phyloP scores from a whole-genome alignment of 2,113 vertebrate genomes.

The Fukomys damarensis region DNA sequence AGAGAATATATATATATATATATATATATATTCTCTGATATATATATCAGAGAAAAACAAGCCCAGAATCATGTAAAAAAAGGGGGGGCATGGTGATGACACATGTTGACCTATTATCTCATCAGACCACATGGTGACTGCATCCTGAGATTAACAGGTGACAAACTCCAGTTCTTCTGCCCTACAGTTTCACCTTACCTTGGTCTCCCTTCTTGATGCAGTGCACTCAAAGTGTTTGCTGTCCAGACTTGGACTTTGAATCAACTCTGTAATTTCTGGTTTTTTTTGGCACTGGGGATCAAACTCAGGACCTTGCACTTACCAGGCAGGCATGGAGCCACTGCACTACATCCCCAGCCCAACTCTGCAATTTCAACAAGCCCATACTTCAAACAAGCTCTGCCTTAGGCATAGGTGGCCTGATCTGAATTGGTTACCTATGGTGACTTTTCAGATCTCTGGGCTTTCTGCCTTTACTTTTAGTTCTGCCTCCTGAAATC shows the following conservation, averaged over 20 bases:
- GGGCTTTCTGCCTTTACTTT: not conserved
- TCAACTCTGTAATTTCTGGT: not conserved
- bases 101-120: not conserved
- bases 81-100: not conserved
- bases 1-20: too few relatives aligned
- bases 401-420: too few relatives aligned
- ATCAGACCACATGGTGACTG: not conserved
- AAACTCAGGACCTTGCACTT: too few relatives aligned
- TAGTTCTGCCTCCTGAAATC: not conserved
- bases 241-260: not conserved
- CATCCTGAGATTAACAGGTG: not conserved
- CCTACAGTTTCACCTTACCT: not conserved
- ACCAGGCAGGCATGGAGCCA: too few relatives aligned
- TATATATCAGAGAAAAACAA: not conserved
- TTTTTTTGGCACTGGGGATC: too few relatives aligned
- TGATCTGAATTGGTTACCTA: not conserved
- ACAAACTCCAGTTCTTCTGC: not conserved
- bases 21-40: too few relatives aligned
- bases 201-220: not conserved
- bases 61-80: not conserved
- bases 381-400: not conserved
- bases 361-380: not conserved
- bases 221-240: not conserved
- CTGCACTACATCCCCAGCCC: not conserved
- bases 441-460: not conserved